phyloP scores from a whole-genome alignment of 2,888 invertebrate species.

The Drosophila macrospina region DNA sequence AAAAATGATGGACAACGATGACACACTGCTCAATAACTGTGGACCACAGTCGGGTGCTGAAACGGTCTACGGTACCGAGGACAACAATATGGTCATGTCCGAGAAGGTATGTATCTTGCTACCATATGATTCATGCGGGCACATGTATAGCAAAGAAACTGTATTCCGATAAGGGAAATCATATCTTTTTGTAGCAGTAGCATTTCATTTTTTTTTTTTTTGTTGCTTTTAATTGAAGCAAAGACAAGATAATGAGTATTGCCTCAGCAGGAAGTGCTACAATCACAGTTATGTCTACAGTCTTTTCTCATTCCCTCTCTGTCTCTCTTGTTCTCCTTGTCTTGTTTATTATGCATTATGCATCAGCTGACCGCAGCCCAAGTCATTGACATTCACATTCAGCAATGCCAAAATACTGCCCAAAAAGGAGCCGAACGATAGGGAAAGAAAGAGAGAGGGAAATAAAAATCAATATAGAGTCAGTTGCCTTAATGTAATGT shows the following conservation, averaged over 20 bases:
- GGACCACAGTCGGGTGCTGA: constrained; percentile 88
- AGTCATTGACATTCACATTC: constrained; percentile 79
- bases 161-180: constrained; percentile 42
- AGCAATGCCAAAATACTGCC: constrained; percentile 43
- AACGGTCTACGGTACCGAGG: constrained; percentile 97
- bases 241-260: constrained; percentile 37
- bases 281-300: constrained; percentile 52
- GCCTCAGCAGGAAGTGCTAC: constrained; percentile 60
- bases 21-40: constrained; percentile 82
- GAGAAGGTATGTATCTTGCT: constrained; percentile 89
- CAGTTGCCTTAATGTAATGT: constrained; percentile 55
- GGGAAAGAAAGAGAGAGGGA: constrained; percentile 23
- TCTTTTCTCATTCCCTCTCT: constrained; percentile 19
- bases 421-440: constrained; percentile 38
- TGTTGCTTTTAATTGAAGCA: constrained; percentile 14
- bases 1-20: constrained; percentile 84
- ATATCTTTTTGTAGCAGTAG: constrained; percentile 21
- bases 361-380: constrained; percentile 65
- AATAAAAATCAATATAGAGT: constrained; percentile 71
- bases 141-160: constrained; percentile 6
- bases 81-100: constrained; percentile 98
- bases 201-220: background rate
- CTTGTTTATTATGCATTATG: constrained; percentile 66
- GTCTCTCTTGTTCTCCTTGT: background rate
- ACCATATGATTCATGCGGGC: constrained; percentile 54